These are phyloP conservation scores for Dichetophora obliterata DNA, from an alignment of 2,888 invertebrate species.

Conservation along the genomic window DNA sequence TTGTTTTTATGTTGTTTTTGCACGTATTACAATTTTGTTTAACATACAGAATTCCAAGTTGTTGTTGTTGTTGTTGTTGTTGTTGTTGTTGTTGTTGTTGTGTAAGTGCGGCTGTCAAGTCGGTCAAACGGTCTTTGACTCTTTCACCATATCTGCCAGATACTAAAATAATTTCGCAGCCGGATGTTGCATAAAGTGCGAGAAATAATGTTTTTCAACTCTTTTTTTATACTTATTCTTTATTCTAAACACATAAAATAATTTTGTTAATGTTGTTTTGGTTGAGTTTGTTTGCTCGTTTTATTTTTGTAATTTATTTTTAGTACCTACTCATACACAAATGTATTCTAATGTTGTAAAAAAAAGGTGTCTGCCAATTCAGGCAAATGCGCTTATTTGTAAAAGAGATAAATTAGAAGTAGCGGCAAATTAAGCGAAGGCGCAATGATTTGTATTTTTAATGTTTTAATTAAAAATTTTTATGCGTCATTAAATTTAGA, in stretches of 20 bases:
- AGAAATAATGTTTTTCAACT: neutral
- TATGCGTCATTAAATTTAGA: too few relatives aligned
- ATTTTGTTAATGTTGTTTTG: neutral
- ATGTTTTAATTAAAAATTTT: neutral
- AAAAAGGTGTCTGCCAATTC: constrained; percentile 13
- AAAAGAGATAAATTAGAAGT: neutral
- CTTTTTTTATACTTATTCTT: neutral
- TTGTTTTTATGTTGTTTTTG: neutral
- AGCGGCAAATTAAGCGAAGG: neutral
- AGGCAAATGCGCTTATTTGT: neutral
- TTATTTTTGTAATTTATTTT: neutral
- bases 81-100: neutral
- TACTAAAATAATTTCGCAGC: constrained; percentile 1
- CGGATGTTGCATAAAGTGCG: constrained; percentile 18
- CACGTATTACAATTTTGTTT: neutral
- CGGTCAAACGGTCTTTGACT: constrained; percentile 68
- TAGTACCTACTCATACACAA: neutral
- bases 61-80: neutral
- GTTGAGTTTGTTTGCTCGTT: neutral
- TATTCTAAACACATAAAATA: neutral
- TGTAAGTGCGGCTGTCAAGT: constrained; percentile 53
- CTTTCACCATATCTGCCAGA: constrained; percentile 35
- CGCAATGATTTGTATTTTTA: neutral
- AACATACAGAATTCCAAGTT: neutral
- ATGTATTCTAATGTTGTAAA: neutral